phyloP scores from a whole-genome alignment of 2,797 vertebrate genomes.

The Sciurus vulgaris region DNA sequence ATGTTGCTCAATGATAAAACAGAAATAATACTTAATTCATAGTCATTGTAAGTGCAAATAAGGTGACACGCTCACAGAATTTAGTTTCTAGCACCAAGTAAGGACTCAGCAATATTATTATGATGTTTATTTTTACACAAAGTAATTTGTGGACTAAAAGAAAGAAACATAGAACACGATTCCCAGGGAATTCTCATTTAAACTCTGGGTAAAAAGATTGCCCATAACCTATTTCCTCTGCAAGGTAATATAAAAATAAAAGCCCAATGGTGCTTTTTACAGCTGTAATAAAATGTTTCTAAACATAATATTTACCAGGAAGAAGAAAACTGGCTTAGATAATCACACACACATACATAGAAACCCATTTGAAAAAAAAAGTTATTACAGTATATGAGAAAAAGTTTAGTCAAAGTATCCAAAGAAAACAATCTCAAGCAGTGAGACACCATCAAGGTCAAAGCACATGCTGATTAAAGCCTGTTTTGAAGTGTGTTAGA shows the following conservation, averaged over 20 bases:
- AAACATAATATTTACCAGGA: not conserved
- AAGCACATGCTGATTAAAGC: not conserved
- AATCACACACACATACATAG: not conserved
- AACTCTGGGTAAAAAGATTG: not conserved
- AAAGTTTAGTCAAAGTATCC: not conserved
- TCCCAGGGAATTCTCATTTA: not conserved
- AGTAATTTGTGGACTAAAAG: not conserved
- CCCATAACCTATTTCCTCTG: not conserved
- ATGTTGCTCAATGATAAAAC: not conserved
- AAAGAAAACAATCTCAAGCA: not conserved
- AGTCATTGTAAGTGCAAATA: not conserved
- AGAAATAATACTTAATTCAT: not conserved
- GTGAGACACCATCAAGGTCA: not conserved
- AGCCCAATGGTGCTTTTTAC: not conserved
- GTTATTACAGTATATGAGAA: not conserved
- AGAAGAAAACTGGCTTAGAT: not conserved
- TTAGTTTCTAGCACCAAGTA: slow-evolving; percentile 21
- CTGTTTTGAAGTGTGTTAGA: not conserved
- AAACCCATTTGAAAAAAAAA: not conserved
- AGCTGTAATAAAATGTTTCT: not conserved
- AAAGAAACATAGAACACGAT: not conserved
- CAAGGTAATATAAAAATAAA: not conserved
- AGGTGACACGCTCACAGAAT: not conserved
- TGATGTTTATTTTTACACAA: not conserved
- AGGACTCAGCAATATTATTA: not conserved